Evolutionary conservation across 2,797 vertebrate genomes (phyloP), one percentile per base, ranked within the genome.

Genomic region (Spinus olivaceus): DNA sequence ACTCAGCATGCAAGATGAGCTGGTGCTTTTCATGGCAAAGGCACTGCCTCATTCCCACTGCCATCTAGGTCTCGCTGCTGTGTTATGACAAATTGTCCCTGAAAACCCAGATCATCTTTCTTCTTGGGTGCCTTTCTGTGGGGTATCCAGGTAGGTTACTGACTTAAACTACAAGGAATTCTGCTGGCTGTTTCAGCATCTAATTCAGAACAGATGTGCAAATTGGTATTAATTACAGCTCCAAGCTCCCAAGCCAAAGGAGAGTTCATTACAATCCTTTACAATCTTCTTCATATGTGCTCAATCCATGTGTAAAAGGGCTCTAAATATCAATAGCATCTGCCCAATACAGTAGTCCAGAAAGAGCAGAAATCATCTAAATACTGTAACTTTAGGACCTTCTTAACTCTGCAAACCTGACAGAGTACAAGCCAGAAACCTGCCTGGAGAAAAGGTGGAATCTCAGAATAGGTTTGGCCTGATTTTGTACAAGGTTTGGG

Each of bases 401-500:
- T 27, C 23, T 77, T 51, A 37, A 54, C 14, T 69, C 46, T 76
- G 25, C 2, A 13, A 57, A 69, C 8, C 5, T 47, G 25, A 42
- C 6, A 51, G 46, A 14, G 10, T 47, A 41, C 19, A 63, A 80
- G 70, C 15, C 28, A 74, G 44, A 90, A 91, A 59, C 21, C 21
- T 49, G 6, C 12, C 49, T 60, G 23, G 42, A 69, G 42, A 53
- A 41, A 76, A 81, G n/a, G 1, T 57, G 44, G 53, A 61, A 78
- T 83, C 46, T 71, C 56, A 59, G 47, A 70, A 30, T 33, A 73
- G 11, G 5, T 47, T 94, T 42, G 7, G 6, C 12, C 39, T 0
- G 0, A 8, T 16, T 64, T 15, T 22, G 10, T 1, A 0, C 18
- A 47, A 16, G 9, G 30, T 27, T 72, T 69, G 9, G 25, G 28